Evolutionary conservation across 2,797 vertebrate species (phyloP), one percentile per base, ranked within the genome.

Genomic region (Gadopsis marmoratus): DNA sequence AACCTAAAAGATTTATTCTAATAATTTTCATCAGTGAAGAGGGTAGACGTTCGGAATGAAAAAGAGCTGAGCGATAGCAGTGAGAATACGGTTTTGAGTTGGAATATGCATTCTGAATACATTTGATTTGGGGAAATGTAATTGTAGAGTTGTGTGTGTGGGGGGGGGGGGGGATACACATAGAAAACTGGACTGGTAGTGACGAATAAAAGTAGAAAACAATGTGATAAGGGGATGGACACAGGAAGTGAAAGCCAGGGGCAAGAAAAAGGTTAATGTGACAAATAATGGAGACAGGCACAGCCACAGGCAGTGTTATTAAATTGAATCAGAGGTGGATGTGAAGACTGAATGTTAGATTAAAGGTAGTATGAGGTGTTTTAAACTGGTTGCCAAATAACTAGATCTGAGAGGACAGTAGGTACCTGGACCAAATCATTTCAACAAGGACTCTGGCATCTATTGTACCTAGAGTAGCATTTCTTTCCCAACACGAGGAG

Each of bases 241-340:
- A 39, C 69, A 72, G n/a, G 51, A 51, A 43, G 48, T 1, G 47
- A 74, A 71, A 73, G 75, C 71, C 26, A 1, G 56, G 60, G 70
- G 66, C 54, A 79, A 70, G 39, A 76, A 55, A 79, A 81, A 88
- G 83, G 83, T 87, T 90, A 91, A 92, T 83, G 76, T 90, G 79
- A 89, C 71, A 89, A 89, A 93, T 89, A 90, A 87, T 81, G 81
- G 65, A 82, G 43, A 74, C 71, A 64, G 56, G 53, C 76, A 67
- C 60, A 87, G 73, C 71, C 59, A 69, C 59, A 67, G 71, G 68
- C 53, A 5, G 66, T 43, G 74, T 76, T 87, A 88, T 84, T 84
- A 85, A 79, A 90, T 53, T 83, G 48, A 84, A 85, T 82, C 51
- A 56, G 51, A 56, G 21, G 41, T 67, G 50, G 66, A 71, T 66